A percentile compares a stretch with the other conserved stretches of the same genome.
Evolutionary conservation across 2,113 vertebrate species (phyloP).

Genomic region (Barbus barbus): DNA sequence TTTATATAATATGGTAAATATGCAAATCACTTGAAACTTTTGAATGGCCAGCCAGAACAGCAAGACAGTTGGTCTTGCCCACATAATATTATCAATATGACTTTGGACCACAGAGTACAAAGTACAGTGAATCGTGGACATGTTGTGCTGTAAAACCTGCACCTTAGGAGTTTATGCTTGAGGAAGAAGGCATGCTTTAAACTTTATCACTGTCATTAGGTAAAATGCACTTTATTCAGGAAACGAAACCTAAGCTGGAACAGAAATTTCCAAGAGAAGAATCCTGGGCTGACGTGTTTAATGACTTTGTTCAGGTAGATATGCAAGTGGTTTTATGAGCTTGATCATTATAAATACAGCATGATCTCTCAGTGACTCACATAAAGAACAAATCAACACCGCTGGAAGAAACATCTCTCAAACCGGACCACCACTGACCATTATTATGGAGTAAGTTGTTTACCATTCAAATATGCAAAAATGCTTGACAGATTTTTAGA

Average conservation of each 20-base stretch:
- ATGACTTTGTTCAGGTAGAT: not conserved
- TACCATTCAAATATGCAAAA: not conserved
- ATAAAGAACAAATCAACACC: not conserved
- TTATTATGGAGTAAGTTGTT: not conserved
- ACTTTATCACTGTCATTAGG: not conserved
- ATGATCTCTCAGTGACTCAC: not conserved
- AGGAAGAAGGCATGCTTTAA: not conserved
- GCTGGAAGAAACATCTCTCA: not conserved
- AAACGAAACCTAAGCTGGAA: not conserved
- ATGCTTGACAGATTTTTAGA: not conserved
- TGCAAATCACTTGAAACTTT: not conserved
- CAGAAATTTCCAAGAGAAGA: not conserved
- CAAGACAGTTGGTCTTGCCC: not conserved
- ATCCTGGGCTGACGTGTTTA: not conserved
- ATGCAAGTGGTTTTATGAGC: not conserved
- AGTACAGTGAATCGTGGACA: not conserved
- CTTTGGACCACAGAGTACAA: not conserved
- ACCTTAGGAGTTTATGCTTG: not conserved
- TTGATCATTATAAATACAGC: not conserved
- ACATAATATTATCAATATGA: not conserved
- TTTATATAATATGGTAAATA: not conserved
- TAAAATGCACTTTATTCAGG: not conserved
- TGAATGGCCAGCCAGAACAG: not conserved
- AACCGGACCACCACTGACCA: not conserved
- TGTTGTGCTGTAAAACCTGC: not conserved